Percentiles rank a stretch among this genome's conserved stretches.
phyloP scores from a whole-genome alignment of 2,113 vertebrate genomes.

The Pterocles gutturalis region DNA sequence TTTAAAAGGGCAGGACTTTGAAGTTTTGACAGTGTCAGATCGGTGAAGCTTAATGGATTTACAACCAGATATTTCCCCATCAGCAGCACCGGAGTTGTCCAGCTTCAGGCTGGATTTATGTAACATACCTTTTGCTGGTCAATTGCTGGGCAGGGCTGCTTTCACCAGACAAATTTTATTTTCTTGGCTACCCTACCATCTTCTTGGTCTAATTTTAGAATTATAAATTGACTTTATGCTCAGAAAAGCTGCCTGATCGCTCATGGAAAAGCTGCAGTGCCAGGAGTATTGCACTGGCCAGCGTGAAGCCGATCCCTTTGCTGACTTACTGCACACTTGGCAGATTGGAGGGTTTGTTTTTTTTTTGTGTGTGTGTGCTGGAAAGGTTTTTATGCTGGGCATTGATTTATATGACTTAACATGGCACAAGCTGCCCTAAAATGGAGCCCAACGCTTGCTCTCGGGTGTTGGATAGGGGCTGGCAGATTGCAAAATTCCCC shows the following conservation, averaged over 20 bases:
- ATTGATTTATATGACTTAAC: neutral
- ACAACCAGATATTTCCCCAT: neutral
- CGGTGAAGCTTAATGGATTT: constrained; percentile 21
- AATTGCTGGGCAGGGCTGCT: neutral
- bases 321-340: neutral
- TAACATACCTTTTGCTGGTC: neutral
- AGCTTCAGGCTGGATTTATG: neutral
- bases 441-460: neutral
- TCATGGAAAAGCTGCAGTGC: constrained; percentile 34
- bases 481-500: neutral
- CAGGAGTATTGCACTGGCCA: neutral
- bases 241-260: neutral
- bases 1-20: neutral
- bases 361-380: too few relatives aligned
- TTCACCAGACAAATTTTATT: neutral
- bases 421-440: neutral
- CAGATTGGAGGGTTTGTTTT: neutral
- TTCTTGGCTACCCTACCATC: neutral
- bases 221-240: neutral
- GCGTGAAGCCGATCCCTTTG: neutral
- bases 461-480: neutral
- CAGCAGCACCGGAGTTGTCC: neutral
- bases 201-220: constrained; percentile 46
- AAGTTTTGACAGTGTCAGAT: neutral
- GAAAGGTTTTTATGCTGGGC: fast-evolving